These are phyloP conservation scores for Mellivora capensis DNA, from an alignment of 2,113 vertebrate genomes.

Conservation along the genomic window DNA sequence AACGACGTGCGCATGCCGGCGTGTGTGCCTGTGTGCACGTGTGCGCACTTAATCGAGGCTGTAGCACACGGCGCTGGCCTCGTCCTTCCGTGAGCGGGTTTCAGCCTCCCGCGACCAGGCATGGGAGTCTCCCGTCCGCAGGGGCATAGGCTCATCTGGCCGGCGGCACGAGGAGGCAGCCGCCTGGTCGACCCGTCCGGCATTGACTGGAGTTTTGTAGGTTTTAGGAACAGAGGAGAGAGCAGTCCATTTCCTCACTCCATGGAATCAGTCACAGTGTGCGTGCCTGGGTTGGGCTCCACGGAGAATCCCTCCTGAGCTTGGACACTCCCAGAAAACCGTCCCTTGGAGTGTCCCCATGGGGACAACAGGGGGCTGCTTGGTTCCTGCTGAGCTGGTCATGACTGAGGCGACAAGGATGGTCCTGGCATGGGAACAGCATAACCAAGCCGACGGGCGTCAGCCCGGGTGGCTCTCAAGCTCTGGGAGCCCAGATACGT, in stretches of 20 bases:
- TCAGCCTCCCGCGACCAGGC: too few species aligned
- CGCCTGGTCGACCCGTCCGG: not conserved
- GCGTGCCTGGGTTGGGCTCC: not conserved
- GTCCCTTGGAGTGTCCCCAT: not conserved
- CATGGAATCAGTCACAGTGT: not conserved
- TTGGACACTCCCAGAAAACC: not conserved
- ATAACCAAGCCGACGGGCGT: not conserved
- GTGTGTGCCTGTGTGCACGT: too few species aligned
- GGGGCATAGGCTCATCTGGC: fast-evolving
- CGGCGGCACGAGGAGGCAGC: not conserved
- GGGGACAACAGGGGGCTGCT: not conserved
- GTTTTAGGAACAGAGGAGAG: not conserved
- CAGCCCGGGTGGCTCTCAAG: not conserved
- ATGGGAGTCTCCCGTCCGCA: not conserved
- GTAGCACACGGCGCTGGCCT: too few species aligned
- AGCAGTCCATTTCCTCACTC: not conserved
- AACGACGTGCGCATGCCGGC: too few species aligned
- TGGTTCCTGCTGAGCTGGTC: not conserved
- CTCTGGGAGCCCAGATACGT: not conserved
- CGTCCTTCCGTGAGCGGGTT: too few species aligned
- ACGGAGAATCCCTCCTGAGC: not conserved
- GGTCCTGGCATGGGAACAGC: not conserved
- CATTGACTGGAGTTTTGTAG: fast-evolving
- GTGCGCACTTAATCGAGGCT: too few species aligned
- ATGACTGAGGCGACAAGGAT: not conserved